These are phyloP conservation scores for Nothoprocta pentlandii DNA, from an alignment of 2,113 vertebrate species.

Conservation along the genomic window DNA sequence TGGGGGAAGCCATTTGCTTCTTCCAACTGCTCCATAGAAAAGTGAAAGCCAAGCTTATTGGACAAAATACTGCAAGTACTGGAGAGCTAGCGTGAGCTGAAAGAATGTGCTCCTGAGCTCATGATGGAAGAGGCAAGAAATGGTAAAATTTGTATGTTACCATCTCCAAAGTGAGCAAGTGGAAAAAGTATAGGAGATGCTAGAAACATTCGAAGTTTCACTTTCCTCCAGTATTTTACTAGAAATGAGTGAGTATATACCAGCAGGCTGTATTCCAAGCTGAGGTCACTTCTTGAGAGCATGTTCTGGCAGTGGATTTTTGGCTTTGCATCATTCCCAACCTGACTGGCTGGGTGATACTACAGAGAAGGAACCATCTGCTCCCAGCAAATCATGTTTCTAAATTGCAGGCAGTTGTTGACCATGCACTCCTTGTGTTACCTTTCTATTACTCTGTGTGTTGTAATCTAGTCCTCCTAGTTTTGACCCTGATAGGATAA, in stretches of 20 bases:
- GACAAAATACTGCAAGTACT: not conserved
- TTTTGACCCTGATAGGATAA: not conserved
- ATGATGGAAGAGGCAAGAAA: slow-evolving; percentile 8
- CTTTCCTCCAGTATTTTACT: not conserved
- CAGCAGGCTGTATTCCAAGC: not conserved
- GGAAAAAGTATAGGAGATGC: not conserved
- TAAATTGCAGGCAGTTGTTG: not conserved
- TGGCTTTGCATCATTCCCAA: not conserved
- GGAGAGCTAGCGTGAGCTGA: not conserved
- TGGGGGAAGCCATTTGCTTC: not conserved
- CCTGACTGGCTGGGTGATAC: slow-evolving; percentile 35
- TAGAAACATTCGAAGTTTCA: not conserved
- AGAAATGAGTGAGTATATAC: not conserved
- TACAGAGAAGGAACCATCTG: not conserved
- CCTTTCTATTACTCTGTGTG: not conserved
- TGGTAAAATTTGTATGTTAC: not conserved
- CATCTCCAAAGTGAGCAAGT: not conserved
- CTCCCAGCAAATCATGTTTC: not conserved
- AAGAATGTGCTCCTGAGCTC: not conserved
- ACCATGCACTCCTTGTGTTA: not conserved
- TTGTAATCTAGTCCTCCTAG: not conserved
- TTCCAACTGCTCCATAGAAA: not conserved
- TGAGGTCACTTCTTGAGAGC: slow-evolving; percentile 1
- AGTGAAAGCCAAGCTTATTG: not conserved
- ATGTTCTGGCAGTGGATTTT: slow-evolving; percentile 11